Conservation (phyloP, 2,797 vertebrate species). For the Serranus cabrilla region DNA sequence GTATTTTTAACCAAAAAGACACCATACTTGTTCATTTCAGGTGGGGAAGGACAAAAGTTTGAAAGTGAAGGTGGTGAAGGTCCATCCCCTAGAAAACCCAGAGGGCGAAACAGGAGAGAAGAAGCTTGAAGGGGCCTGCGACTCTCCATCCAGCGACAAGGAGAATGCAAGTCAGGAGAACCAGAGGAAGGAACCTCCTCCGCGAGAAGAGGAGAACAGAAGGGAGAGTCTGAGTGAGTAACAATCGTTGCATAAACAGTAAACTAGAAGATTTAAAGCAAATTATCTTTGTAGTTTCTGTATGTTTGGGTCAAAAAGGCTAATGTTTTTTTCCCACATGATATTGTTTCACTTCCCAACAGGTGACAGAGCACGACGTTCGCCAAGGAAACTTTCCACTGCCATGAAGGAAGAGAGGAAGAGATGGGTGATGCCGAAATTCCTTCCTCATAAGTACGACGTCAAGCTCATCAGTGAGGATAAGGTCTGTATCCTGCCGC, state of each 20-base stretch:
- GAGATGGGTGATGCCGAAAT: constrained; percentile 97
- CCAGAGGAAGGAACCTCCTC: constrained; percentile 89
- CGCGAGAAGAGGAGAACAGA: constrained; percentile 91
- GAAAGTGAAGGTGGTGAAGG: constrained; percentile 91
- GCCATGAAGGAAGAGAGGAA: constrained; percentile 96
- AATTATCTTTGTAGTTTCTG: not conserved
- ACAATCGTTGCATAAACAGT: not conserved
- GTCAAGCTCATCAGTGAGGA: constrained; percentile 96
- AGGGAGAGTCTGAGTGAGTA: constrained; percentile 94
- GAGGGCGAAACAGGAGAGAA: constrained; percentile 91
- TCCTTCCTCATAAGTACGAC: constrained; percentile 97
- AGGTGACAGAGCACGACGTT: constrained; percentile 96
- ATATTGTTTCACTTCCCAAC: constrained; percentile 14
- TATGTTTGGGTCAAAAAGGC: not conserved
- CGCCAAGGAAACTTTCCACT: constrained; percentile 94
- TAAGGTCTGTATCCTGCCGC: constrained; percentile 86
- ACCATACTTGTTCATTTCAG: constrained; percentile 71
- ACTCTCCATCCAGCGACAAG: constrained; percentile 98
- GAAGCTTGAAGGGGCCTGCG: constrained; percentile 94
- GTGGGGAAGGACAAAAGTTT: constrained; percentile 95
- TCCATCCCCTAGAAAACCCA: constrained; percentile 91
- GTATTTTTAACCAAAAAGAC: not conserved
- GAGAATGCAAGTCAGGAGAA: constrained; percentile 96
- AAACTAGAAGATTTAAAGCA: not conserved
- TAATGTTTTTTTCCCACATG: not conserved